Percentiles rank a stretch among this genome's conserved stretches.
Conservation (phyloP, 2,113 vertebrate genomes). For the Otis tarda region DNA sequence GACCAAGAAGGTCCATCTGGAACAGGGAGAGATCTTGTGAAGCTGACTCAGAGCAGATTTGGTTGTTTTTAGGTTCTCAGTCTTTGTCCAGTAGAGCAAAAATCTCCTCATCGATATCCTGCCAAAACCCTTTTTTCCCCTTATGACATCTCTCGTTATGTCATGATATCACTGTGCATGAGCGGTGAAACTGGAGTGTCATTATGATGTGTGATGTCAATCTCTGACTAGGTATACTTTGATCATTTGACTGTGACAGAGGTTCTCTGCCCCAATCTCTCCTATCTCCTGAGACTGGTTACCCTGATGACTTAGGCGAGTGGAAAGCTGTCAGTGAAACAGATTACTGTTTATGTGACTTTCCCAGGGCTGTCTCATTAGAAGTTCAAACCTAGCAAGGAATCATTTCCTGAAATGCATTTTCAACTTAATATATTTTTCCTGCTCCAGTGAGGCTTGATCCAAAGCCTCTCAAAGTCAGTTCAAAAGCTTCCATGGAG, state of each 20-base stretch:
- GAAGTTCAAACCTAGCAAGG: not conserved
- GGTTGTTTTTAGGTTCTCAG: not conserved
- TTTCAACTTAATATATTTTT: not conserved
- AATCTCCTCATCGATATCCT: not conserved
- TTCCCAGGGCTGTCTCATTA: not conserved
- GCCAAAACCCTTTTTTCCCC: not conserved
- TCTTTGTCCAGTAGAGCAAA: not conserved
- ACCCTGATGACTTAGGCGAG: not conserved
- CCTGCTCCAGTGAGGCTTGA: not conserved
- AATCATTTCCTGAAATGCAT: not conserved
- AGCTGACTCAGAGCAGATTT: not conserved
- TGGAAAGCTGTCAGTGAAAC: not conserved
- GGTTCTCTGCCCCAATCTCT: not conserved
- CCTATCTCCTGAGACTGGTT: not conserved
- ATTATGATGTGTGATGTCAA: not conserved
- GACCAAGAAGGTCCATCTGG: conserved; percentile 6
- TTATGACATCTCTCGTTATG: not conserved
- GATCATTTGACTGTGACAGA: not conserved
- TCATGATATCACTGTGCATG: not conserved
- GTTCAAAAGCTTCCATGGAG: not conserved
- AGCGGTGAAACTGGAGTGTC: not conserved
- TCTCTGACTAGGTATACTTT: not conserved
- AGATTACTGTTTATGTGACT: not conserved
- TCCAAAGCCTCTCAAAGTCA: not conserved
- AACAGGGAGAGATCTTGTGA: not conserved